Percentiles rank a stretch among this genome's conserved stretches.
Conservation (phyloP, 1,140 invertebrate genomes). For the Drosophila orena region DNA sequence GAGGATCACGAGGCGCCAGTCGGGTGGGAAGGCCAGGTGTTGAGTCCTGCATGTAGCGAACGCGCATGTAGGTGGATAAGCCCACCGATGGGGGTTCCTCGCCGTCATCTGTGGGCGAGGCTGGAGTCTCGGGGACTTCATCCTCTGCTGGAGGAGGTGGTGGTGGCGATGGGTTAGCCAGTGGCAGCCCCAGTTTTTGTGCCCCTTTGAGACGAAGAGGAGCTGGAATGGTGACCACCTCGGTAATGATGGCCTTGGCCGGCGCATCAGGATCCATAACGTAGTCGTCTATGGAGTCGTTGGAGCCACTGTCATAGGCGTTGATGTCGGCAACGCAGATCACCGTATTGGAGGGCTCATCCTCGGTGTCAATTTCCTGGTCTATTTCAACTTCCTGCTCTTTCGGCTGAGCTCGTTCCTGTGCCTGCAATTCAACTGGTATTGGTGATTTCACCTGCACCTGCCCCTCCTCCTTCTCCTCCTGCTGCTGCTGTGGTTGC, state of each 20-base stretch:
- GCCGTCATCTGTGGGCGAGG: slow-evolving; percentile 58
- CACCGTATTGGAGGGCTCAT: slow-evolving; percentile 16
- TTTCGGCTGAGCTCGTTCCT: not conserved
- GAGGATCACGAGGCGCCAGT: slow-evolving; percentile 1
- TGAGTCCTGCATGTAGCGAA: not conserved
- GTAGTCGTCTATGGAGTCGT: not conserved
- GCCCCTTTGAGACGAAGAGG: slow-evolving; percentile 15
- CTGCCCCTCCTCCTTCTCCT: not conserved
- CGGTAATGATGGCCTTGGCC: slow-evolving; percentile 35
- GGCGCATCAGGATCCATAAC: slow-evolving; percentile 24
- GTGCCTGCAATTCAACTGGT: not conserved
- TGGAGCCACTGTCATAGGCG: not conserved
- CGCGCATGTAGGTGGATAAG: not conserved
- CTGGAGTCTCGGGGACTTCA: slow-evolving; percentile 25
- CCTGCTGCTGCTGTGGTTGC: not conserved
- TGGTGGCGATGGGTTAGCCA: not conserved
- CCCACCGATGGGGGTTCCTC: slow-evolving; percentile 14
- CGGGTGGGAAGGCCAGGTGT: not conserved
- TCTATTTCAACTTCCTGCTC: slow-evolving; percentile 1
- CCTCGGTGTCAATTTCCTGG: slow-evolving; percentile 18
- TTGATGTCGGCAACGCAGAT: slow-evolving; percentile 11
- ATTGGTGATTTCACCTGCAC: slow-evolving; percentile 4
- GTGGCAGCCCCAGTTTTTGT: not conserved
- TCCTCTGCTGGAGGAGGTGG: not conserved
- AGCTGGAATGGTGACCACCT: slow-evolving; percentile 39